Evolutionary conservation across 2,797 vertebrate genomes (phyloP).

Genomic region (Poeciliopsis paucimaculata): DNA sequence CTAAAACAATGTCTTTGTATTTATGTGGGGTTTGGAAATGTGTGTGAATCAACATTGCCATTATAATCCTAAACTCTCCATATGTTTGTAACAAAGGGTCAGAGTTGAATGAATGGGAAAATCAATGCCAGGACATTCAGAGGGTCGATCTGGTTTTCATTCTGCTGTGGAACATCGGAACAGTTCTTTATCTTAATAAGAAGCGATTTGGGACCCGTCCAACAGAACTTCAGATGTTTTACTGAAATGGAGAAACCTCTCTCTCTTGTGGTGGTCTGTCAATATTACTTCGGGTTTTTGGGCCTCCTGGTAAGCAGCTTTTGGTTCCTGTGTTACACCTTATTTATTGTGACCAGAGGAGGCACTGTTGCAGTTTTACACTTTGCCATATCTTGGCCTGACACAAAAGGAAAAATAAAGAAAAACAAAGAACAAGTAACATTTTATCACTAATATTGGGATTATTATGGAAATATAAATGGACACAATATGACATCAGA

Average conservation of each 20-base stretch:
- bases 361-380: no score
- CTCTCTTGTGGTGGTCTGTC: neutral
- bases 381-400: no score
- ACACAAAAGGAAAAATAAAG: no score
- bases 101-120: neutral
- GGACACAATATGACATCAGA: no score
- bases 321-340: neutral
- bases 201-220: neutral
- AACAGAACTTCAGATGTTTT: neutral
- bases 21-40: neutral
- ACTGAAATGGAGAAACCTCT: neutral
- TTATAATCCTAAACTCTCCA: neutral
- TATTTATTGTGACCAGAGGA: no score
- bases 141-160: neutral
- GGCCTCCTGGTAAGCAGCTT: neutral
- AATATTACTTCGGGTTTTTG: neutral
- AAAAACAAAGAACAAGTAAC: no score
- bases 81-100: neutral
- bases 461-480: no score
- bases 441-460: no score
- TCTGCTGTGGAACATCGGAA: neutral
- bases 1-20: neutral
- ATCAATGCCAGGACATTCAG: neutral
- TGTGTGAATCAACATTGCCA: neutral
- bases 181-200: neutral